Percentiles rank a stretch among this genome's conserved stretches.
These are phyloP conservation scores for Meloe dianella DNA, from an alignment of 2,888 invertebrate species.

Conservation along the genomic window DNA sequence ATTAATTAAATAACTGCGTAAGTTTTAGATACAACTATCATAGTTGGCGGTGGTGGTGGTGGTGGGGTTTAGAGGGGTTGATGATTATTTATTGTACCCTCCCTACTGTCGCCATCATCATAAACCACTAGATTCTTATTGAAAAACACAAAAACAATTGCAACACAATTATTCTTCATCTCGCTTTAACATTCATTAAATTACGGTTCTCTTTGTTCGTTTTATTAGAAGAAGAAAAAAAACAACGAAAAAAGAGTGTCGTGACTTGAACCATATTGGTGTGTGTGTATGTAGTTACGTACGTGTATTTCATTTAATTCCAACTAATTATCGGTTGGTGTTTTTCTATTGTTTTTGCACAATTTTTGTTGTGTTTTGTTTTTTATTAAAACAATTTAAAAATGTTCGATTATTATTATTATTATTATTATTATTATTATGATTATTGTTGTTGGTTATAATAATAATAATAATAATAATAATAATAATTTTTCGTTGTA, in stretches of 20 bases:
- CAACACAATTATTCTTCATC: neutral
- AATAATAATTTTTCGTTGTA: too few species aligned
- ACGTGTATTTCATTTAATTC: constrained; percentile 4
- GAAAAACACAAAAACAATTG: too few species aligned
- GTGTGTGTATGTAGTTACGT: too few species aligned
- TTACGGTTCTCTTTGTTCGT: neutral
- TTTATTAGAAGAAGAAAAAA: neutral
- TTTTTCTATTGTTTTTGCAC: neutral
- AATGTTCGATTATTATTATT: neutral
- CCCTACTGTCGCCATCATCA: neutral
- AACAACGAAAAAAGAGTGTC: neutral
- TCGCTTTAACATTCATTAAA: neutral
- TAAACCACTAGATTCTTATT: too few species aligned
- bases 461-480: neutral
- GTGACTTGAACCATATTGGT: neutral
- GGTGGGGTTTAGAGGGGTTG: too few species aligned
- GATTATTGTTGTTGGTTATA: too few species aligned
- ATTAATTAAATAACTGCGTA: neutral
- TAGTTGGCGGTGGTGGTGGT: too few species aligned
- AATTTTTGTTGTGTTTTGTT: neutral
- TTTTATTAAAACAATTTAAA: too few species aligned
- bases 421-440: too few species aligned
- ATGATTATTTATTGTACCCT: neutral
- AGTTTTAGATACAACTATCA: neutral
- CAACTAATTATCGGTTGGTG: neutral